Evolutionary conservation across 2,113 vertebrate species (phyloP).

Genomic region (Eptesicus fuscus): DNA sequence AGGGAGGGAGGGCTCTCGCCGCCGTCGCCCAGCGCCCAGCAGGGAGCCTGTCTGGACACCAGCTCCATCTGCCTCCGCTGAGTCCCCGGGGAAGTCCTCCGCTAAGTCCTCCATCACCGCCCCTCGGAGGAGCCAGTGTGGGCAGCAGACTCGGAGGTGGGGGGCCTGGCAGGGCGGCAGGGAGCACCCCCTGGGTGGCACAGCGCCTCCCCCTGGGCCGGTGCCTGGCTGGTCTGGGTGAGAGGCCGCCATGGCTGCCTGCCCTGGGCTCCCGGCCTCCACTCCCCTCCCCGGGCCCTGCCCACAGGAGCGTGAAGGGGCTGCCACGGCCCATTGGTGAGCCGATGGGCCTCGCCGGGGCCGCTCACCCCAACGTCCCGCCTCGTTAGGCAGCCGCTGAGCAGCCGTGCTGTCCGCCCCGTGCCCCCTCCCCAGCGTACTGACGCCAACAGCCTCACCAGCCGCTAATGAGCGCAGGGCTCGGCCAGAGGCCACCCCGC

Average conservation of each 20-base stretch:
- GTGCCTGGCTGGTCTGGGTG: no score
- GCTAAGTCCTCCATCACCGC: rapidly evolving
- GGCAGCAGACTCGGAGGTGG: rapidly evolving
- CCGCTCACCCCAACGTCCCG: not conserved
- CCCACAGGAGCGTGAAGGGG: rapidly evolving
- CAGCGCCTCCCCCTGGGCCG: not conserved
- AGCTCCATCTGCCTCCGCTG: not conserved
- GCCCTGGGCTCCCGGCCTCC: not conserved
- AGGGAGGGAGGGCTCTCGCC: not conserved
- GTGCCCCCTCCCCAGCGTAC: not conserved
- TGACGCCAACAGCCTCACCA: not conserved
- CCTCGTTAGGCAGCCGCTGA: not conserved
- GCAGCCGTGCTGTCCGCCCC: not conserved
- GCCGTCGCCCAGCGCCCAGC: not conserved
- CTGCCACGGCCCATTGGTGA: not conserved
- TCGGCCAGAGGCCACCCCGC: rapidly evolving
- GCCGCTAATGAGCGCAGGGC: not conserved
- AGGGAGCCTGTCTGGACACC: rapidly evolving
- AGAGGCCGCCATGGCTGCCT: rapidly evolving
- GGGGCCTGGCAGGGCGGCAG: not conserved
- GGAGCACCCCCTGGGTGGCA: rapidly evolving
- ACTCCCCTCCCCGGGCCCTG: not conserved
- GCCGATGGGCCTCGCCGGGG: not conserved
- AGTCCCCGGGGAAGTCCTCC: not conserved
- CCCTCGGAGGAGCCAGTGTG: rapidly evolving